Conservation (phyloP, 2,888 invertebrate genomes). For the Spilarctia lutea region DNA sequence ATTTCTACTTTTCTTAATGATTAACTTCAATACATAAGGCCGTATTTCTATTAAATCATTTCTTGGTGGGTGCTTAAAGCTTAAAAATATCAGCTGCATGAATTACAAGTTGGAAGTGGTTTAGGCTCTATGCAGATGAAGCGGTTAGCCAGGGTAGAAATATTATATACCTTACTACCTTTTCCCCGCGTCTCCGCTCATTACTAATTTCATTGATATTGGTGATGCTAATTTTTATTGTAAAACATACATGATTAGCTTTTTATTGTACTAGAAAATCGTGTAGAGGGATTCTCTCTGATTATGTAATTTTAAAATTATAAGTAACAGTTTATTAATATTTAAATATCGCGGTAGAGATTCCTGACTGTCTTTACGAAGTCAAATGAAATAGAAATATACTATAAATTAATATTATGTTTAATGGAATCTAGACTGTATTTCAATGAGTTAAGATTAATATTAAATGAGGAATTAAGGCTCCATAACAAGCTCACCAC, state of each 20-base stretch:
- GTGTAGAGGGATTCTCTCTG: not conserved
- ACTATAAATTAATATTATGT: not conserved
- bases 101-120: too few species aligned
- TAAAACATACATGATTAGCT: not conserved
- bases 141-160: too few species aligned
- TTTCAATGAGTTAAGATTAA: not conserved
- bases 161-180: too few species aligned
- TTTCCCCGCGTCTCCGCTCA: too few species aligned
- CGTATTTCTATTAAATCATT: too few species aligned
- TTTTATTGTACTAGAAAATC: not conserved
- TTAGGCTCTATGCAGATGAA: too few species aligned
- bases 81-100: too few species aligned
- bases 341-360: not conserved
- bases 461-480: not conserved
- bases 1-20: too few species aligned
- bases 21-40: too few species aligned
- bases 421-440: not conserved
- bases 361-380: not conserved
- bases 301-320: not conserved
- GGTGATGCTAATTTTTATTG: too few species aligned
- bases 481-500: not conserved
- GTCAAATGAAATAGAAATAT: not conserved
- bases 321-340: not conserved
- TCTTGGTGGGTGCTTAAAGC: too few species aligned
- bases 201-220: too few species aligned